Conservation (phyloP, 2,888 invertebrate species). For the Lochmaea capreae region DNA sequence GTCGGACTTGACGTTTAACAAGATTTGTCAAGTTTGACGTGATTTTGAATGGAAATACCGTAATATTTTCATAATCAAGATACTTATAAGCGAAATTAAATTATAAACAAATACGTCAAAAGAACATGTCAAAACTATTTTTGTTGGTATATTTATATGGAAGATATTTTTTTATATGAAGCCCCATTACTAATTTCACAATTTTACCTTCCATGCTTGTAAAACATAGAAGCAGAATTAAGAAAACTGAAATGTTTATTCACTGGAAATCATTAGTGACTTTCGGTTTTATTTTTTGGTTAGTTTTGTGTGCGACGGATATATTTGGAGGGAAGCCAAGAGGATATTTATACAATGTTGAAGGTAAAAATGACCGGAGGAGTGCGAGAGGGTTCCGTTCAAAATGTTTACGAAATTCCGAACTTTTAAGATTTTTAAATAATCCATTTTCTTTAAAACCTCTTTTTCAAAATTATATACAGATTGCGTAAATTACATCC, state of each 20-base stretch:
- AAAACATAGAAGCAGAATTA: slow-evolving; percentile 6
- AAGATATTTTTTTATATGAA: slow-evolving; percentile 16
- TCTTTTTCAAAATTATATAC: too few species aligned
- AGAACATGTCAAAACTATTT: slow-evolving; percentile 14
- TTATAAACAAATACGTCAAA: slow-evolving; percentile 8
- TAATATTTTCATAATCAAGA: not conserved
- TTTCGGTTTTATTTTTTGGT: slow-evolving; percentile 58
- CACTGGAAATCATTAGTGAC: slow-evolving; percentile 56
- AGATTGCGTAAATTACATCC: too few species aligned
- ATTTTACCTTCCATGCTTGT: slow-evolving; percentile 8
- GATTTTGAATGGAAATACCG: too few species aligned
- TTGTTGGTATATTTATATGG: slow-evolving; percentile 8
- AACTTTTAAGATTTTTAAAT: too few species aligned
- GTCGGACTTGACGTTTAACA: too few species aligned
- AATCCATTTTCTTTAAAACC: too few species aligned
- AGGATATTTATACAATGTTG: slow-evolving; percentile 25
- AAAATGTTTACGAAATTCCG: too few species aligned
- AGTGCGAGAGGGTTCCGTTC: too few species aligned
- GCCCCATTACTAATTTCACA: not conserved
- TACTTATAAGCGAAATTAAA: not conserved
- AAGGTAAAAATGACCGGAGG: slow-evolving; percentile 14
- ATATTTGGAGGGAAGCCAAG: slow-evolving; percentile 45
- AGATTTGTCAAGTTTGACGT: too few species aligned
- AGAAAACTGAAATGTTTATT: slow-evolving; percentile 50
- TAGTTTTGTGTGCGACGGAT: slow-evolving; percentile 55